Percentiles rank a stretch among this genome's conserved stretches.
Evolutionary conservation across 2,888 invertebrate genomes (phyloP).

Genomic region (Philonicus albiceps): DNA sequence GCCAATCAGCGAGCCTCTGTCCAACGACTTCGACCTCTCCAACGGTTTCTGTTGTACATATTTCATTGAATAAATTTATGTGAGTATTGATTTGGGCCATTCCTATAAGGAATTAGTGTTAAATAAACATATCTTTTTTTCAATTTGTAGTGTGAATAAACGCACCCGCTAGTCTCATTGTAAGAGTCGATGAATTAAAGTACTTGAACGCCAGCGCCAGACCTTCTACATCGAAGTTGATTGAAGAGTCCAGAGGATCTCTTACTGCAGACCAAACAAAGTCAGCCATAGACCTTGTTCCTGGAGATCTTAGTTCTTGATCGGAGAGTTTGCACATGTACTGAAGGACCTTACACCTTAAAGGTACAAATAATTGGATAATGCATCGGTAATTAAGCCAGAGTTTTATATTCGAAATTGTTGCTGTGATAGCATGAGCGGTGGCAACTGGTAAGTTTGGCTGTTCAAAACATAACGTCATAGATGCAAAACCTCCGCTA

Average conservation of each 20-base stretch:
- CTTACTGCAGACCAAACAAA: constrained; percentile 96
- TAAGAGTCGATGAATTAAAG: constrained; percentile 92
- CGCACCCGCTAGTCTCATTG: constrained; percentile 87
- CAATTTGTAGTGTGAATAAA: not conserved
- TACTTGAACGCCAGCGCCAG: constrained; percentile 94
- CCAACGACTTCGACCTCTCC: constrained; percentile 87
- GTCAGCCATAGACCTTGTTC: constrained; percentile 93
- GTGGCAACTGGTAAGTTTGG: constrained; percentile 82
- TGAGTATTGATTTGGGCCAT: constrained; percentile 95
- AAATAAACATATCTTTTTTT: not conserved
- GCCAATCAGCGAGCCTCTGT: constrained; percentile 86
- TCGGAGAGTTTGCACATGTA: constrained; percentile 95
- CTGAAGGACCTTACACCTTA: constrained; percentile 84
- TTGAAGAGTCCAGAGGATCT: constrained; percentile 85
- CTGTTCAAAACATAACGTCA: constrained; percentile 87
- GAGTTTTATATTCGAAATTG: constrained; percentile 89
- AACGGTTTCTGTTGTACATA: constrained; percentile 87
- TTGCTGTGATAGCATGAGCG: constrained; percentile 90
- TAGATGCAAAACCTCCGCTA: constrained; percentile 85
- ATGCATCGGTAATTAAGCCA: constrained; percentile 94
- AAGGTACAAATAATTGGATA: constrained; percentile 85
- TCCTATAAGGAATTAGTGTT: constrained; percentile 51
- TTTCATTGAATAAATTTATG: constrained; percentile 89
- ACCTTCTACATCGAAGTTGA: constrained; percentile 89
- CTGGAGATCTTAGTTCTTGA: constrained; percentile 86